Percentiles rank a stretch among this genome's conserved stretches.
phyloP scores from a whole-genome alignment of 2,113 vertebrate genomes.

The Indicator maculatus region DNA sequence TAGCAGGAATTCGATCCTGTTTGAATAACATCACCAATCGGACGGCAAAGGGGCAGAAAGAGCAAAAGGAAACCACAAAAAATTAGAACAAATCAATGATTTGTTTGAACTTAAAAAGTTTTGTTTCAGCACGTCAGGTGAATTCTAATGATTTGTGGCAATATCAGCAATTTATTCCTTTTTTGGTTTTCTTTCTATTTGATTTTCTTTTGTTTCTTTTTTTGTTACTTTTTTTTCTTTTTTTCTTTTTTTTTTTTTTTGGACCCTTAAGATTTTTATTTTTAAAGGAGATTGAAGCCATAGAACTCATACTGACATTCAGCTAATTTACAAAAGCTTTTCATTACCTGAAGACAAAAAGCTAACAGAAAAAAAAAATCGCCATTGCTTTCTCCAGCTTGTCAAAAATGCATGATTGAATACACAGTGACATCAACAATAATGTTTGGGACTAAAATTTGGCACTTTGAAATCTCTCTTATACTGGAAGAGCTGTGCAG shows the following conservation, averaged over 20 bases:
- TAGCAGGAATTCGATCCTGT: constrained; percentile 96
- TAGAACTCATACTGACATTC: constrained; percentile 90
- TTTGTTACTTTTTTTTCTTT: constrained; percentile 67
- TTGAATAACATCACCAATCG: constrained; percentile 99
- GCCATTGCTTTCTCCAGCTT: constrained; percentile 77
- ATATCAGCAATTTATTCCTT: constrained; percentile 95
- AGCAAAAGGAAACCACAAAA: constrained; percentile 94
- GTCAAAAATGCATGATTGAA: constrained; percentile 70
- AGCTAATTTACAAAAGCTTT: constrained; percentile 87
- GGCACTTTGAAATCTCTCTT: constrained; percentile 48
- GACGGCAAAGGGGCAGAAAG: constrained; percentile 98
- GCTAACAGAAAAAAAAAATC: constrained; percentile 56
- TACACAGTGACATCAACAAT: constrained; percentile 55
- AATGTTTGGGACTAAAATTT: constrained; percentile 48
- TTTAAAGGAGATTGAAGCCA: constrained; percentile 99
- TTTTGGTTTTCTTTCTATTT: constrained; percentile 70
- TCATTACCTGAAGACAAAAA: constrained; percentile 79
- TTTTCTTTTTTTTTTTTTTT: constrained; percentile 44
- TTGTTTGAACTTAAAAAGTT: constrained; percentile 91
- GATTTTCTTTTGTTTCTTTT: constrained; percentile 61
- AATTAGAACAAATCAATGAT: constrained; percentile 94
- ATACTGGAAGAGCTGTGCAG: constrained; percentile 45
- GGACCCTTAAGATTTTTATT: constrained; percentile 80
- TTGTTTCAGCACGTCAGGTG: constrained; percentile 99
- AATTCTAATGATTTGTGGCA: constrained; percentile 99